Base-by-base conservation (phyloP, 2,113 vertebrate genomes). In the Bubo bubo region DNA sequence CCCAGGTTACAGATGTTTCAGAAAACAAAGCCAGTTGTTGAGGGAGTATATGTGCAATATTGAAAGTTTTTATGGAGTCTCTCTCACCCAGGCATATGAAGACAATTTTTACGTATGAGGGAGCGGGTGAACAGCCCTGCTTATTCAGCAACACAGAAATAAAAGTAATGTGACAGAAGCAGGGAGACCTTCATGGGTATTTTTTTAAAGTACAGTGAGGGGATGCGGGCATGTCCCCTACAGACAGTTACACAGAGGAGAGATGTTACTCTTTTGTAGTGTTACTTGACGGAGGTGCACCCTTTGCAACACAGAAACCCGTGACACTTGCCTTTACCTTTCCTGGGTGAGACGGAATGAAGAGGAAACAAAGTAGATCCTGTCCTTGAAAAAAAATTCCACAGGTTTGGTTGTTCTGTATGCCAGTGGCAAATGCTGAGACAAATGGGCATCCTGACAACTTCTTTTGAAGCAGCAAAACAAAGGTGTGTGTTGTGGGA, bases 1-100 rank as follows among this genome's bases (percentile, higher is more conserved):
- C 60, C 49, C 77, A 64, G 80, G 68, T 91, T 97, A 74, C 93
- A 95, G 93, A 87, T 93, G 80, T 94, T 97, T 82, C 30, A 50
- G 86, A 53, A 94, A 95, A 68, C 26, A 95, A 92, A 92, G 45
- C 39, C 76, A 41, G 86, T 85, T 0, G 0, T 62, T 91, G 86
- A 85, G 62, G 68, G 47, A 92, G 5, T 70, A 21, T 35, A 45
- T 64, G 37, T 82, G 77, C 59, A 79, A 63, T 73, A 95, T 85
- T 92, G 75, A 66, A 95, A 74, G 56, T 60, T 52, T 7, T 73
- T 72, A 80, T 93, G 71, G 53, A 97, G 37, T 41, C 32, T 91
- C 45, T 87, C 58, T 86, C n/a, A 79, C 73, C 26, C 45, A 81
- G 76, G 53, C 70, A 45, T 62, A 39, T 64, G 88, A 96, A 94